Percentiles rank a stretch among this genome's conserved stretches.
phyloP scores from a whole-genome alignment of 2,888 invertebrate species.

The Hypomecis atomaria region DNA sequence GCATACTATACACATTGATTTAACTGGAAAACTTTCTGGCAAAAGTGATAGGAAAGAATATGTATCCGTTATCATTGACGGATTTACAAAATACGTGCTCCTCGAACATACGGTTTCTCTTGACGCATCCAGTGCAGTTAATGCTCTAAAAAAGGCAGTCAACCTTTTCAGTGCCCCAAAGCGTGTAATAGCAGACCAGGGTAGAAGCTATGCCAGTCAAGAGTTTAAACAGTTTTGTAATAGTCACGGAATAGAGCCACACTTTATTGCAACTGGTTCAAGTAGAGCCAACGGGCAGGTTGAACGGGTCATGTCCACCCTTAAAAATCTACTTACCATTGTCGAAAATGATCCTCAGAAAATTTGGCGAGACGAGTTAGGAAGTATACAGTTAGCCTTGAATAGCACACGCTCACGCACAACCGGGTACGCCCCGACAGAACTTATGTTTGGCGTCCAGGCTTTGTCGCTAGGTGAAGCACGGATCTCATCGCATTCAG shows the following conservation, averaged over 20 bases:
- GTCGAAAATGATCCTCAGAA: constrained; percentile 35
- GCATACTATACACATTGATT: constrained; percentile 50
- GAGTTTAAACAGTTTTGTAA: constrained; percentile 41
- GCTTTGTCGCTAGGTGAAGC: background rate
- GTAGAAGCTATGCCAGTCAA: constrained; percentile 35
- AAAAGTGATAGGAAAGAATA: constrained; percentile 48
- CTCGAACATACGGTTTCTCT: constrained; percentile 37
- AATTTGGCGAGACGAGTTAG: background rate
- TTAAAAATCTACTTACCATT: constrained; percentile 35
- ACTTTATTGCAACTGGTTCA: constrained; percentile 46
- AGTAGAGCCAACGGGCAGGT: constrained; percentile 40
- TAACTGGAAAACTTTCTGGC: constrained; percentile 46
- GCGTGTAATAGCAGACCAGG: constrained; percentile 42
- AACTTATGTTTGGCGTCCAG: background rate
- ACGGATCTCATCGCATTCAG: background rate
- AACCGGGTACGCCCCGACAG: background rate
- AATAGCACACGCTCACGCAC: background rate
- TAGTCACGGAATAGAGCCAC: constrained; percentile 40
- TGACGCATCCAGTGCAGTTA: constrained; percentile 33
- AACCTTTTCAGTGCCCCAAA: constrained; percentile 43
- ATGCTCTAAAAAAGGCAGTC: constrained; percentile 40
- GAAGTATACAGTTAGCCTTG: background rate
- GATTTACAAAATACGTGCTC: constrained; percentile 45
- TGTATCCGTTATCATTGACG: constrained; percentile 48
- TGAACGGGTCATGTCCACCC: constrained; percentile 36